phyloP scores from a whole-genome alignment of 2,797 vertebrate species.

The Etheostoma nigrum region DNA sequence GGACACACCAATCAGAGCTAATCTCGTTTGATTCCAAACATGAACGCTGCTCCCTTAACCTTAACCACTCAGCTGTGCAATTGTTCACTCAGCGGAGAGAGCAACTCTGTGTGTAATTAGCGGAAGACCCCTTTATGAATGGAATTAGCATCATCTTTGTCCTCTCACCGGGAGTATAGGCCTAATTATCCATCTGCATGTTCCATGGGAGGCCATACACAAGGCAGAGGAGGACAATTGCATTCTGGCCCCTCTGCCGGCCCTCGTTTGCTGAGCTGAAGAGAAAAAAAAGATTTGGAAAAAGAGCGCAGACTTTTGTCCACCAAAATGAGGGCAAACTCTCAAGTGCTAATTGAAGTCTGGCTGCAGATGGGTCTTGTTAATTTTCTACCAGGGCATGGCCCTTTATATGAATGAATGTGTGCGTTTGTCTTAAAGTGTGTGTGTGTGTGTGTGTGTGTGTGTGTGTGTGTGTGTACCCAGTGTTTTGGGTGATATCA shows the following conservation, averaged over 20 bases:
- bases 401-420: slow-evolving; percentile 52
- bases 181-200: slow-evolving; percentile 79
- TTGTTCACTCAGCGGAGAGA: slow-evolving; percentile 73
- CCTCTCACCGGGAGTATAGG: slow-evolving; percentile 72
- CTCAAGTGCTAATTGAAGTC: slow-evolving; percentile 76
- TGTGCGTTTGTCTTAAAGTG: slow-evolving; percentile 43
- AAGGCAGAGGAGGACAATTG: slow-evolving; percentile 58
- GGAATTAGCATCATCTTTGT: slow-evolving; percentile 83
- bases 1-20: slow-evolving; percentile 74
- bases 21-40: slow-evolving; percentile 78
- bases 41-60: slow-evolving; percentile 75
- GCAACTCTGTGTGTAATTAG: slow-evolving; percentile 79
- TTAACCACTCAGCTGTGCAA: slow-evolving; percentile 79
- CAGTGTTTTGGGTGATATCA: slow-evolving; percentile 51
- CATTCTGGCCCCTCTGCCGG: slow-evolving; percentile 58
- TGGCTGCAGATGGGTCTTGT: slow-evolving; percentile 77
- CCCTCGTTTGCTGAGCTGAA: slow-evolving; percentile 48
- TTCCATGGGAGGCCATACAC: slow-evolving; percentile 61
- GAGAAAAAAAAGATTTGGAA: slow-evolving; percentile 47
- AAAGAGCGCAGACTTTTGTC: slow-evolving; percentile 67
- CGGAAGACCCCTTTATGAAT: slow-evolving; percentile 79
- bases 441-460: slow-evolving; percentile 45
- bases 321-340: slow-evolving; percentile 64
- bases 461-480: slow-evolving; percentile 38
- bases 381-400: slow-evolving; percentile 71